Base-by-base conservation (phyloP, 2,797 vertebrate genomes). In the Siniperca obscura region DNA sequence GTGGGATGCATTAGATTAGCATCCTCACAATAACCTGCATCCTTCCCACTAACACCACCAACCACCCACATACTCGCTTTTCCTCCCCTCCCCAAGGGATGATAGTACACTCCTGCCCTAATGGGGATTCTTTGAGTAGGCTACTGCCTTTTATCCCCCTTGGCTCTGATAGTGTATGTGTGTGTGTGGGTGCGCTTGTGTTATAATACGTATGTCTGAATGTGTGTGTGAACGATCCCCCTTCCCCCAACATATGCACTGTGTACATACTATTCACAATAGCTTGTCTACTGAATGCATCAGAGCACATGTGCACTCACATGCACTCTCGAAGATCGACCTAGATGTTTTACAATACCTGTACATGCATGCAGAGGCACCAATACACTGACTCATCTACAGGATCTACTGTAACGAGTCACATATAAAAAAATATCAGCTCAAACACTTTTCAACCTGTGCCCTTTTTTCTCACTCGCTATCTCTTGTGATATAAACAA, bases 111-210 rank as follows among this genome's bases (percentile, higher is more conserved):
- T 92, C 52, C 86, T 87, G 86, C 83, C 89, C 93, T 95, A 94
- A 95, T 95, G 92, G 93, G 74, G 83, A 84, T 90, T 94, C 93
- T 93, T 92, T 88, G 89, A 93, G 90, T 89, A 85, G 84, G 90
- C 87, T 93, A 86, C 84, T 86, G 86, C 80, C 87, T 92, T 83
- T 82, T 86, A 90, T 83, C 87, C 91, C 92, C 88, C 62, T 34
- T 86, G 84, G 91, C 92, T 90, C 66, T 80, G 80, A 74, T 78
- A 66, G 76, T 53, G 69, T 72, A 44, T 68, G 70, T 71, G 36
- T 70, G 77, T 81, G 69, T 79, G 50, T 73, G 64, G 38, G 52
- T 17, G 78, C 8, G 60, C 53, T 70, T 84, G 77, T 89, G 82
- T 73, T 85, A 81, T 30, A 83, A 66, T 81, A 74, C 89, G 76